A percentile compares a stretch with the other conserved stretches of the same genome.
These are phyloP conservation scores for Myanophis thanlyinensis DNA, from an alignment of 2,113 vertebrate genomes.

Conservation along the genomic window DNA sequence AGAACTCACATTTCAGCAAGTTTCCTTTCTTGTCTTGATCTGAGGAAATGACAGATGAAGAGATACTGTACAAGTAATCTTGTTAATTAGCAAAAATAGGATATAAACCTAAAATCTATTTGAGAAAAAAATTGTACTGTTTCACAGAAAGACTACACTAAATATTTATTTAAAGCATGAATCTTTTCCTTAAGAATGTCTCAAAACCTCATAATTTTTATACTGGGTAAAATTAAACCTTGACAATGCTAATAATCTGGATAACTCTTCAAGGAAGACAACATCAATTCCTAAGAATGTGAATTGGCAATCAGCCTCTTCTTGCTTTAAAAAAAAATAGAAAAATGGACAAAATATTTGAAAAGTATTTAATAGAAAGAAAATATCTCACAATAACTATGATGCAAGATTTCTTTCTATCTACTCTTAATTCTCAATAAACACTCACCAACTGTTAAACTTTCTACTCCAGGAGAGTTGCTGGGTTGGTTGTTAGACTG, in stretches of 20 bases:
- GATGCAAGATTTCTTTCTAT: not conserved
- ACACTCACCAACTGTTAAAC: conserved; percentile 66
- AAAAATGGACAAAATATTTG: not conserved
- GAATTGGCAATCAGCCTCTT: not conserved
- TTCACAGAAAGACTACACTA: not conserved
- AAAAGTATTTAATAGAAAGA: not conserved
- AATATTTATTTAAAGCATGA: not conserved
- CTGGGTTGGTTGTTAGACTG: conserved; percentile 65
- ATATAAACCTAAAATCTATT: not conserved
- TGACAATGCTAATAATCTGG: not conserved
- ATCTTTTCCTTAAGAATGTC: not conserved
- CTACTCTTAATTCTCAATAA: not conserved
- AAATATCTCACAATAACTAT: not conserved
- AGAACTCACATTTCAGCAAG: conserved; percentile 95
- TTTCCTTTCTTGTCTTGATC: conserved; percentile 76
- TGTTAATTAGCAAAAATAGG: not conserved
- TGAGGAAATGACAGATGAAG: conserved; percentile 58
- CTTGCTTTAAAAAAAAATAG: not conserved
- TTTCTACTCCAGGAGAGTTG: conserved; percentile 64
- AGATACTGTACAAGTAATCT: not conserved
- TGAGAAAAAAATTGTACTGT: not conserved
- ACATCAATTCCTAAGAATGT: not conserved
- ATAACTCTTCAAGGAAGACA: not conserved
- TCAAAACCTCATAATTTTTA: not conserved
- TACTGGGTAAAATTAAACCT: not conserved